A percentile compares a stretch with the other conserved stretches of the same genome.
Evolutionary conservation across 2,113 vertebrate genomes (phyloP).

Genomic region (Sinocyclocheilus anophthalmus): DNA sequence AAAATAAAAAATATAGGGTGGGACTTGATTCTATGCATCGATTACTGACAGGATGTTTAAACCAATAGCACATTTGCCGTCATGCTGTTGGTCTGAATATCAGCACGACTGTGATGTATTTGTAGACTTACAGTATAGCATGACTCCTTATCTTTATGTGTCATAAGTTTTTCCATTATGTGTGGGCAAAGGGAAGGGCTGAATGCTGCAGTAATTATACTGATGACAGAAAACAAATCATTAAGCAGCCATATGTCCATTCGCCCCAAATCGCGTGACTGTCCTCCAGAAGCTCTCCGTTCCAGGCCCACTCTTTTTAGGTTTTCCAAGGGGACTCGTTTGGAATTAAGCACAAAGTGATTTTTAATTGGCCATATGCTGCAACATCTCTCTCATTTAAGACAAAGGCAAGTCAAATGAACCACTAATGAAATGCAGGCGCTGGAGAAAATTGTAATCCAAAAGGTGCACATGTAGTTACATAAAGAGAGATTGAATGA

Average conservation of each 20-base stretch:
- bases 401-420: conserved; percentile 57
- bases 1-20: not conserved
- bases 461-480: conserved; percentile 8
- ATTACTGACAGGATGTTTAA: not conserved
- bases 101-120: not conserved
- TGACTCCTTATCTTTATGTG: not conserved
- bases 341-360: conserved; percentile 67
- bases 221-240: conserved; percentile 58
- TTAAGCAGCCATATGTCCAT: conserved; percentile 67
- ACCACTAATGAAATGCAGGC: conserved; percentile 60
- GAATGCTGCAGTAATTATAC: conserved; percentile 62
- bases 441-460: conserved; percentile 49
- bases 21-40: not conserved
- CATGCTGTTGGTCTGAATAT: not conserved
- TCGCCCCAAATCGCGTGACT: conserved; percentile 21
- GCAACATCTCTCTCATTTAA: conserved; percentile 57
- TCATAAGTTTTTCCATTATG: conserved; percentile 1
- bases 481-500: not conserved
- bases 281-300: conserved; percentile 41
- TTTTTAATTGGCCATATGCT: conserved; percentile 78
- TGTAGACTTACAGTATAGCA: not conserved
- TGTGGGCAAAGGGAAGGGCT: conserved; percentile 37
- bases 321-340: conserved; percentile 64
- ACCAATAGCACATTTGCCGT: not conserved
- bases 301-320: conserved; percentile 59